Evolutionary conservation across 2,888 invertebrate genomes (phyloP).

Genomic region (Machimus atricapillus): DNA sequence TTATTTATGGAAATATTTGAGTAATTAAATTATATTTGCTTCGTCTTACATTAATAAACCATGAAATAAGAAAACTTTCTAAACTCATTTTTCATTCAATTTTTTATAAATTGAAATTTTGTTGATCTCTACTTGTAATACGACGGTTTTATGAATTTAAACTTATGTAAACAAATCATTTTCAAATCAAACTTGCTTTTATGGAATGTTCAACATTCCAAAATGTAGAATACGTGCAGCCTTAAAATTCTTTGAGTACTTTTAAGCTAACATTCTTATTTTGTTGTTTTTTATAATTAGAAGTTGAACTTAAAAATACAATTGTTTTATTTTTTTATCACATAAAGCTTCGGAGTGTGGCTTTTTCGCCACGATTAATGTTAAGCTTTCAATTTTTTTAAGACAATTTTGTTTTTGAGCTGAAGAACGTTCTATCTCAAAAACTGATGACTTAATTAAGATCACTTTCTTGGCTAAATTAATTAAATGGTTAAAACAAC

Average conservation of each 20-base stretch:
- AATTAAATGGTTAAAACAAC: too few species aligned
- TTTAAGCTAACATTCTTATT: neutral
- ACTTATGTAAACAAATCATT: neutral
- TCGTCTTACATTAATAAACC: slow-evolving; percentile 28
- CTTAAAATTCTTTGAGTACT: neutral
- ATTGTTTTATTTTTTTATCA: too few species aligned
- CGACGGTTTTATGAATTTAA: neutral
- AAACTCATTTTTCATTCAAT: slow-evolving; percentile 2
- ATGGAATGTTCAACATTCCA: neutral
- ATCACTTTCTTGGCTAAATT: too few species aligned
- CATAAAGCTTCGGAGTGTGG: too few species aligned
- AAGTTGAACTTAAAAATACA: neutral
- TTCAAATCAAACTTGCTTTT: neutral
- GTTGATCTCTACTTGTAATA: neutral
- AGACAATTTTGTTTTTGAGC: too few species aligned
- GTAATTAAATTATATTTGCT: slow-evolving; percentile 40
- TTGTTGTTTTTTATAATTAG: neutral
- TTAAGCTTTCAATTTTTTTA: too few species aligned
- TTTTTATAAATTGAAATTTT: neutral
- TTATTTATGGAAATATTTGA: slow-evolving; percentile 15
- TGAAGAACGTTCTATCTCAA: too few species aligned
- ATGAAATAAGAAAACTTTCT: slow-evolving; percentile 32
- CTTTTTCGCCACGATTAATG: too few species aligned
- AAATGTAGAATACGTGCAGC: neutral
- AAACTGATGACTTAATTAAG: too few species aligned